Base-by-base conservation (phyloP, 2,888 invertebrate species). In the Drosophila mimetica region DNA sequence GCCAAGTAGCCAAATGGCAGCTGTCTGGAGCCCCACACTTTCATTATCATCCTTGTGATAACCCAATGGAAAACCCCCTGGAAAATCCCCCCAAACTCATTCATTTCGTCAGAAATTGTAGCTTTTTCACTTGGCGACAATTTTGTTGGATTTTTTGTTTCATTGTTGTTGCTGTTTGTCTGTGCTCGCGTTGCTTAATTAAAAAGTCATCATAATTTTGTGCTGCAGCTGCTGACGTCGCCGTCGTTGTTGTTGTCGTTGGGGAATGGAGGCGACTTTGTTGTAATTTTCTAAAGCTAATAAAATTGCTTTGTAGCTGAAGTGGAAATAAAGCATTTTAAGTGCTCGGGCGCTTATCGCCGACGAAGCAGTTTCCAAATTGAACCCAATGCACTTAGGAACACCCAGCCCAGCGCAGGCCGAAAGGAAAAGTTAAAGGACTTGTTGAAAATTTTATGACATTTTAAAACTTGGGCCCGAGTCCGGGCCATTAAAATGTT, bases 281-380 rank as follows among this genome's bases (percentile, higher is more conserved):
- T 84, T 86, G 82, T 78, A 86, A 83, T 81, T 86, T 86, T 81
- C 79, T 84, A 85, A 84, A 84, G 83, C 82, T 83, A 83, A 83
- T 83, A 86, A 86, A 83, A 83, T 83, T 86, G 85, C 85, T 86
- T 82, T 82, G 80, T 76, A 76, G 73, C 84, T 74, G 53, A 76
- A 84, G 78, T 84, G 79, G 64, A 78, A 81, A 83, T 83, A 86
- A 83, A 83, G 87, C 86, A 83, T 76, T 86, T 78, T 84, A 86
- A 83, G 87, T 84, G 76, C 87, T 75, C 48, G 42, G 44, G 65
- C 78, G 76, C 87, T 86, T 86, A 82, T 83, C 82, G 72, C 63
- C 78, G 82, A 66, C 69, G 79, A 59, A 54, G 71, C 80, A 77
- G 72, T 80, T 74, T 77, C 75, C 73, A 72, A 77, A 71, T 75